phyloP scores from a whole-genome alignment of 2,797 vertebrate genomes.

The Aphelocoma californica region DNA sequence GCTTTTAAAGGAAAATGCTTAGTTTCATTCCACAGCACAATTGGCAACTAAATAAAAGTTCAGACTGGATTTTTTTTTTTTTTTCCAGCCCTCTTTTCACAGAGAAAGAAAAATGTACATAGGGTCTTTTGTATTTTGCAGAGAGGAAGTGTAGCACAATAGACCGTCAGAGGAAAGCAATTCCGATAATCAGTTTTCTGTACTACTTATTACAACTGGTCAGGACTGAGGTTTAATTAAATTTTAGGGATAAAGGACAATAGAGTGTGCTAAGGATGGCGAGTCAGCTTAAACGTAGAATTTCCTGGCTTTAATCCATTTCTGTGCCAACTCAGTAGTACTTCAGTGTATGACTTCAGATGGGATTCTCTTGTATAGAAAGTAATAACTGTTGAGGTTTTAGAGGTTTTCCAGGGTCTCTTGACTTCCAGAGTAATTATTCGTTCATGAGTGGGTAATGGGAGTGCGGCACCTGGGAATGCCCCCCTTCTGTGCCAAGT shows the following conservation, averaged over 20 bases:
- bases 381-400: conserved; percentile 52
- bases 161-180: conserved; percentile 71
- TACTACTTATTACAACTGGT: conserved; percentile 70
- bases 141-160: conserved; percentile 72
- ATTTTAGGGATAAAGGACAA: conserved; percentile 75
- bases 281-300: conserved; percentile 70
- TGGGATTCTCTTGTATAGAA: conserved; percentile 64
- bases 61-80: neutral
- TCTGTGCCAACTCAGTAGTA: conserved; percentile 62
- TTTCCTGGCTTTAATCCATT: conserved; percentile 73
- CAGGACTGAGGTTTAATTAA: conserved; percentile 79
- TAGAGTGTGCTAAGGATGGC: conserved; percentile 62
- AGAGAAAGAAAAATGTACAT: conserved; percentile 66
- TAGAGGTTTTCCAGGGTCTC: conserved; percentile 20
- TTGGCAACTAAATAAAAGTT: conserved; percentile 65
- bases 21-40: conserved; percentile 51
- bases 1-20: conserved; percentile 50
- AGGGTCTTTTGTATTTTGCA: conserved; percentile 77
- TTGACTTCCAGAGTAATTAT: conserved; percentile 32
- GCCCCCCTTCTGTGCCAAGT: neutral
- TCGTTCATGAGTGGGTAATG: neutral
- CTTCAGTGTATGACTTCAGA: conserved; percentile 66
- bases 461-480: neutral
- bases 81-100: conserved; percentile 11
- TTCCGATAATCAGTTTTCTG: conserved; percentile 80